phyloP scores from a whole-genome alignment of 1,140 invertebrate genomes.

The Antheraea pernyi region DNA sequence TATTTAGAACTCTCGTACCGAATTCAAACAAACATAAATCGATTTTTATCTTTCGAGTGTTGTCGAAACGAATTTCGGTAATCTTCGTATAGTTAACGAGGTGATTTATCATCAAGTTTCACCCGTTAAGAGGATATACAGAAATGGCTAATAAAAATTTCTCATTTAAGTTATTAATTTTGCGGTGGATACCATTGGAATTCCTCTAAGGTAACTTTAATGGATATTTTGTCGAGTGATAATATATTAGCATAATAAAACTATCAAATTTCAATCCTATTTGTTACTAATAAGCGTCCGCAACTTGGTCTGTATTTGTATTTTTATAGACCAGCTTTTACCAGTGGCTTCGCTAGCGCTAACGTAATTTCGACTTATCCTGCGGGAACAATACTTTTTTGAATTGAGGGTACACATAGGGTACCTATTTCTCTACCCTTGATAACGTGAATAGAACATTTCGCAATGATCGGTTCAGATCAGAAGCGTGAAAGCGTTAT shows the following conservation, averaged over 20 bases:
- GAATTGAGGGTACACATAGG: too few species aligned
- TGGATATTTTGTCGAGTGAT: background rate
- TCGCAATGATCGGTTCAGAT: too few species aligned
- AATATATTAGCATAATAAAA: background rate
- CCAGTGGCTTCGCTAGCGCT: too few species aligned
- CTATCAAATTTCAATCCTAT: too few species aligned
- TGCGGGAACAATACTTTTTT: too few species aligned
- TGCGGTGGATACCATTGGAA: background rate
- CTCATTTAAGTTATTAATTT: background rate
- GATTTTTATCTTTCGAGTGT: slow-evolving; percentile 4
- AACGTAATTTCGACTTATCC: too few species aligned
- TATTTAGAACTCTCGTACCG: background rate
- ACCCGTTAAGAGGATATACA: background rate
- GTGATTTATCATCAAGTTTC: background rate
- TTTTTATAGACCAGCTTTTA: too few species aligned
- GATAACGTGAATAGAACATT: too few species aligned
- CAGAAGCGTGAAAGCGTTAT: too few species aligned
- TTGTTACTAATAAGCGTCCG: too few species aligned
- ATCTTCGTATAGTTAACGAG: slow-evolving; percentile 4
- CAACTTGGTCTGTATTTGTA: too few species aligned
- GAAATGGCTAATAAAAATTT: background rate
- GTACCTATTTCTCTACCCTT: too few species aligned
- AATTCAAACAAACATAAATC: slow-evolving; percentile 5
- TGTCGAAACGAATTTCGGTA: slow-evolving; percentile 4
- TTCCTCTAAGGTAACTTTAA: background rate